Conservation (phyloP, 2,113 vertebrate species). For the Scalopus aquaticus region DNA sequence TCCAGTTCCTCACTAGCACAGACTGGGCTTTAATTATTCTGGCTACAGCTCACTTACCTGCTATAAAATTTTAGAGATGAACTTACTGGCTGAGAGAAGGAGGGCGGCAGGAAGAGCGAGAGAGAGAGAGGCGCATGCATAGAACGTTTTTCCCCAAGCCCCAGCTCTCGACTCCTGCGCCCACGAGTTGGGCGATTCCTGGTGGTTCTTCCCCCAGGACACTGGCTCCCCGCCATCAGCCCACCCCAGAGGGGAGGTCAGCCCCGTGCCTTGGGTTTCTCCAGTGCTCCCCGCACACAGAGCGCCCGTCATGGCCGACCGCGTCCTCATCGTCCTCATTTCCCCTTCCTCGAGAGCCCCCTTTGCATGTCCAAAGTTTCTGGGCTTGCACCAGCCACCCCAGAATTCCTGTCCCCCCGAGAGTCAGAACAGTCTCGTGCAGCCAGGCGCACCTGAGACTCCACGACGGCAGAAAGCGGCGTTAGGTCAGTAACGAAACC, state of each 20-base stretch:
- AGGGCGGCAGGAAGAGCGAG: background rate
- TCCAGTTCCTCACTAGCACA: background rate
- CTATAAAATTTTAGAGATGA: background rate
- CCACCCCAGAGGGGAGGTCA: accelerated
- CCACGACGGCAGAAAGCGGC: no score
- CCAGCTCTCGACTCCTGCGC: background rate
- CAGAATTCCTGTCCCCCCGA: accelerated
- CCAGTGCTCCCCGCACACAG: background rate
- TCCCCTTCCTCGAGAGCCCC: background rate
- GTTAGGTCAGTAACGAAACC: no score
- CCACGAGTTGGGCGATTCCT: background rate
- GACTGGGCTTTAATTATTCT: background rate
- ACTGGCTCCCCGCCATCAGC: background rate
- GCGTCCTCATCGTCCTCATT: accelerated
- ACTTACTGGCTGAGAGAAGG: background rate
- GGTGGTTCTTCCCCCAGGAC: background rate
- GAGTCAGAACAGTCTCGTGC: no score
- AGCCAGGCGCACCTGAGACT: no score
- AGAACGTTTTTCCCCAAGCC: no score
- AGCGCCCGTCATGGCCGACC: background rate
- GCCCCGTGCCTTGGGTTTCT: no score
- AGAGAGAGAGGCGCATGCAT: no score
- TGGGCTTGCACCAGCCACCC: accelerated
- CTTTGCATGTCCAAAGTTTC: background rate
- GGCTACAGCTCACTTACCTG: background rate